Evolutionary conservation across 2,113 vertebrate genomes (phyloP).

Genomic region (Morone saxatilis): DNA sequence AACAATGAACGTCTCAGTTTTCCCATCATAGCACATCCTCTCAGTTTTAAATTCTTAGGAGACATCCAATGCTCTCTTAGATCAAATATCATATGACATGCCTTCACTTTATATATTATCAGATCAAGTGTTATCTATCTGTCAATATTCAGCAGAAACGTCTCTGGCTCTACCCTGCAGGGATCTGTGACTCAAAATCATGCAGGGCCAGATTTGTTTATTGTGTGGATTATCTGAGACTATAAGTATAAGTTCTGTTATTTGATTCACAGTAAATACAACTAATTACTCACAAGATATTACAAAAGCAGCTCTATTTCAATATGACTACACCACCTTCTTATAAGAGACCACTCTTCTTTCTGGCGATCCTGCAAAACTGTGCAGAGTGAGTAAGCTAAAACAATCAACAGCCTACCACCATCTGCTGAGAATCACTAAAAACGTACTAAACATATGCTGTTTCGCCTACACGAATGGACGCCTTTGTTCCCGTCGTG

Average conservation of each 20-base stretch:
- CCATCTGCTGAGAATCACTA: background rate
- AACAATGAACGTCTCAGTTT: background rate
- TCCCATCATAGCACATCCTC: background rate
- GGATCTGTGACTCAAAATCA: background rate
- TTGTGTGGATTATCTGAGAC: background rate
- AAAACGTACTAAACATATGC: background rate
- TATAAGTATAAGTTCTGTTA: background rate
- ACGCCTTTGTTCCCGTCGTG: background rate
- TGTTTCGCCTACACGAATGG: background rate
- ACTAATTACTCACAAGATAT: background rate
- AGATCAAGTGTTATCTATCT: too few species aligned
- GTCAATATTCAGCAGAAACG: background rate
- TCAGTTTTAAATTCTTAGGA: background rate
- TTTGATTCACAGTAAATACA: background rate
- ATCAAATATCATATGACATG: background rate
- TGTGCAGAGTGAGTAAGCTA: too few species aligned
- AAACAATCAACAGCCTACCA: background rate
- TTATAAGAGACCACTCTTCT: background rate
- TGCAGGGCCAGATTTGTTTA: background rate
- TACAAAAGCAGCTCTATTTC: background rate
- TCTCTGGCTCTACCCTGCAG: background rate
- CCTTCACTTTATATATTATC: background rate
- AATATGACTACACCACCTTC: background rate
- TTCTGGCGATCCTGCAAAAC: background rate
- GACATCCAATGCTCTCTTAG: background rate